phyloP scores from a whole-genome alignment of 2,113 vertebrate species.

The Menura novaehollandiae region DNA sequence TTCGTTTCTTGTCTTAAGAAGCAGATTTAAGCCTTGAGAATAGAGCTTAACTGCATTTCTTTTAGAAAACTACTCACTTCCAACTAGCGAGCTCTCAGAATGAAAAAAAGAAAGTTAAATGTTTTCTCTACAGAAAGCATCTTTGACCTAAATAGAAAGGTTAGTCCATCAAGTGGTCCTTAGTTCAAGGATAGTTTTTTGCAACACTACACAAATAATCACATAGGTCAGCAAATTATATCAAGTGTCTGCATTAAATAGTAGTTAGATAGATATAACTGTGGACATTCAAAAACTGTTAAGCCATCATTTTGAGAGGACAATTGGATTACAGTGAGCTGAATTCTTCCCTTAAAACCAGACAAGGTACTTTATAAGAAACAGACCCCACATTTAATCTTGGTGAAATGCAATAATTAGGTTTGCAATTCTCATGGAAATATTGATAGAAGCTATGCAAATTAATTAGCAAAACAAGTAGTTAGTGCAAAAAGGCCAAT shows the following conservation, averaged over 20 bases:
- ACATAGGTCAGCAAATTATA: not conserved
- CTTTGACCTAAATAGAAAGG: not conserved
- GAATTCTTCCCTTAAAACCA: conserved; percentile 50
- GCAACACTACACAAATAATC: not conserved
- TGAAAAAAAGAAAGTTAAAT: not conserved
- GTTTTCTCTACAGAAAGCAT: not conserved
- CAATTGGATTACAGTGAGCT: conserved; percentile 27
- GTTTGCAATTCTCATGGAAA: conserved; percentile 39
- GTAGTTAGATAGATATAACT: not conserved
- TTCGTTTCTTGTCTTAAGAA: not conserved
- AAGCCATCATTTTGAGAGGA: conserved; percentile 12
- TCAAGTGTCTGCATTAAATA: not conserved
- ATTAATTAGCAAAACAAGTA: conserved; percentile 52
- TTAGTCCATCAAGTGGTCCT: not conserved
- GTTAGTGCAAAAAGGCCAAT: not conserved
- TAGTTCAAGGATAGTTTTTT: not conserved
- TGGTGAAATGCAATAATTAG: conserved; percentile 45
- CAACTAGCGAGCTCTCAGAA: not conserved
- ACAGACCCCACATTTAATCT: not conserved
- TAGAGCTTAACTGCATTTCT: not conserved
- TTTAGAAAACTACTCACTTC: not conserved
- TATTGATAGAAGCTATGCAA: conserved; percentile 45
- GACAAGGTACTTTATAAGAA: conserved; percentile 39
- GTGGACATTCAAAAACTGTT: not conserved
- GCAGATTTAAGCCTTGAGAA: not conserved